phyloP scores from a whole-genome alignment of 64 coral and sea anemone genomes.

The Montipora efflorescens region DNA sequence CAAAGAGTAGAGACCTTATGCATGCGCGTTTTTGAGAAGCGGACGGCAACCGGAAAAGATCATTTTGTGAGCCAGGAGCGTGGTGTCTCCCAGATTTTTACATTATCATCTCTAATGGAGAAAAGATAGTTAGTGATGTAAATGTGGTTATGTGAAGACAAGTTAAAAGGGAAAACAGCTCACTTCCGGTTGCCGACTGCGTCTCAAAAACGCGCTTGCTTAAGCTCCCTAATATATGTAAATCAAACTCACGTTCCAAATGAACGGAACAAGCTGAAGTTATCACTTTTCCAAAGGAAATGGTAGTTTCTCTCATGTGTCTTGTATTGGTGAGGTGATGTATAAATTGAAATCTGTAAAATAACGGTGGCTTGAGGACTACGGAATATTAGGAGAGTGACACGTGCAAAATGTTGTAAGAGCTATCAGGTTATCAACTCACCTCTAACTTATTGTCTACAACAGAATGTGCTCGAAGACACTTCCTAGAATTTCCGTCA shows the following conservation, averaged over 20 bases:
- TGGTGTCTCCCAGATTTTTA: no score
- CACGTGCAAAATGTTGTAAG: no score
- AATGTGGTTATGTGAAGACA: no score
- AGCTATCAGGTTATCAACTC: not conserved
- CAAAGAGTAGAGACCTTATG: no score
- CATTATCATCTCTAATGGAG: no score
- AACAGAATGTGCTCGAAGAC: conserved; percentile 46
- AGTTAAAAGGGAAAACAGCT: no score
- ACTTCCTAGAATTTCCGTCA: conserved; percentile 29
- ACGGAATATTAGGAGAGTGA: not conserved
- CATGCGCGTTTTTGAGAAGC: no score
- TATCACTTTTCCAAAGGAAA: conserved; percentile 67
- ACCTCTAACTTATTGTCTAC: conserved; percentile 49
- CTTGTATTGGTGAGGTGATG: conserved; percentile 49
- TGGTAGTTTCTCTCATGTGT: conserved; percentile 26
- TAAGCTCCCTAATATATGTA: not conserved
- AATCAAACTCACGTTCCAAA: conserved; percentile 61
- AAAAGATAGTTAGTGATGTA: no score
- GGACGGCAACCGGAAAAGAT: no score
- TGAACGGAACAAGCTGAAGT: conserved; percentile 48
- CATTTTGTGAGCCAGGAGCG: no score
- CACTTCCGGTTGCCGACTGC: no score
- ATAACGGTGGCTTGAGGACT: not conserved
- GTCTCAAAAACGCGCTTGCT: no score
- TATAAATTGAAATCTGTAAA: conserved; percentile 69